Conservation (phyloP, 2,888 invertebrate species). For the Ophion obscuratus region DNA sequence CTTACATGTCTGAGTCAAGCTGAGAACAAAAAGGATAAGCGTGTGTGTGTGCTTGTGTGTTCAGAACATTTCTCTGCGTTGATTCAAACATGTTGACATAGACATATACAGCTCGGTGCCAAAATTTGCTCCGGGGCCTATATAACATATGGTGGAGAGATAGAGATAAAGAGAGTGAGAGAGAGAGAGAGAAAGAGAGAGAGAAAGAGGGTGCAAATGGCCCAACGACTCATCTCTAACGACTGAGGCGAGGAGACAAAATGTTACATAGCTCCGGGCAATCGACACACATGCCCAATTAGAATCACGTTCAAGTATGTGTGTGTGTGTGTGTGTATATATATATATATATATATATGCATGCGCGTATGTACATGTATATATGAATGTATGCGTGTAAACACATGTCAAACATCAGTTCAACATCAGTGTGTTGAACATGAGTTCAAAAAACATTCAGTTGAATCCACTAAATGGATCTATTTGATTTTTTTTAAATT, state of each 20-base stretch:
- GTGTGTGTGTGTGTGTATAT: too few species aligned
- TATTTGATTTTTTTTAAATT: too few species aligned
- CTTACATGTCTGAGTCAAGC: constrained; percentile 6
- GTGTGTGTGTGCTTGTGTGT: background rate
- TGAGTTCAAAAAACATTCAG: too few species aligned
- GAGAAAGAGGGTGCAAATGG: constrained; percentile 9
- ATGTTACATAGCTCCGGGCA: constrained; percentile 34
- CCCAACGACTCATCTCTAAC: constrained; percentile 25
- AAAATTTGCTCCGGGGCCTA: constrained; percentile 26
- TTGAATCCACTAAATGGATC: too few species aligned
- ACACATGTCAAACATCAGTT: too few species aligned
- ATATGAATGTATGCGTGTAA: background rate
- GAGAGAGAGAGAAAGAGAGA: background rate
- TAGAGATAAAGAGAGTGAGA: background rate
- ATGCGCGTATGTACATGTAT: background rate
- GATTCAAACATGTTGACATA: constrained; percentile 25
- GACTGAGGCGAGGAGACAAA: constrained; percentile 15
- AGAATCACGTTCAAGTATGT: background rate
- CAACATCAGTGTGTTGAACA: too few species aligned
- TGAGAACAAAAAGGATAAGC: background rate
- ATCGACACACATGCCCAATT: constrained; percentile 39
- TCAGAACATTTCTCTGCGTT: constrained; percentile 7
- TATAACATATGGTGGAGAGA: background rate
- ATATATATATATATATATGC: too few species aligned
- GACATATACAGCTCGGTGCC: background rate